These are phyloP conservation scores for Rissa tridactyla DNA, from an alignment of 2,113 vertebrate genomes.

Conservation along the genomic window DNA sequence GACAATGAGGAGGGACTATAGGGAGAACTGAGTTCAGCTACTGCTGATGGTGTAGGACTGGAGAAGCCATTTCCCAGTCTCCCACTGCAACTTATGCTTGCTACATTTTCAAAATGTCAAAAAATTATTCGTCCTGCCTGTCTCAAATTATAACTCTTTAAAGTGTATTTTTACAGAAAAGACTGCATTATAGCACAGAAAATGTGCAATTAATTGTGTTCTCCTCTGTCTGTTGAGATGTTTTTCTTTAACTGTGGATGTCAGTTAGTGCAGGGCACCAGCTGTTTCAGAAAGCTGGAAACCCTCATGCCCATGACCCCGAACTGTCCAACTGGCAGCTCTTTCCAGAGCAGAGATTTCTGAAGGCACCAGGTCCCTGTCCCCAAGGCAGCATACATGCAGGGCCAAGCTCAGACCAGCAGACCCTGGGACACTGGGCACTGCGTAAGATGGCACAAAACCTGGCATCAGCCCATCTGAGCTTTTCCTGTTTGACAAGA, in stretches of 20 bases:
- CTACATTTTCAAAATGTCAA: background rate
- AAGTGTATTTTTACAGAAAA: background rate
- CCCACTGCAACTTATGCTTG: background rate
- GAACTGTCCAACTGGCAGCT: background rate
- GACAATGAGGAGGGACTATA: background rate
- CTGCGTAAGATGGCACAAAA: background rate
- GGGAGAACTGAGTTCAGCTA: background rate
- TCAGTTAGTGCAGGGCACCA: background rate
- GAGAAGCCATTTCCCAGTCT: background rate
- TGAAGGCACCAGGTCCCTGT: background rate
- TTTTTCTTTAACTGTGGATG: background rate
- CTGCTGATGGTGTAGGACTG: background rate
- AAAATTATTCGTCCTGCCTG: background rate
- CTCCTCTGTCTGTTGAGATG: background rate
- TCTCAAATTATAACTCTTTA: background rate
- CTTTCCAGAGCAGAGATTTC: background rate
- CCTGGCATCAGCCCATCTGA: rapidly evolving
- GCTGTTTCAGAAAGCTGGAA: background rate
- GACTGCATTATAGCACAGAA: background rate
- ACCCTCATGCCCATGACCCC: background rate
- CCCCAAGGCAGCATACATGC: background rate
- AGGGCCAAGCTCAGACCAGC: background rate
- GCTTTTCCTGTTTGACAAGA: background rate
- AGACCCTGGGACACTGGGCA: background rate
- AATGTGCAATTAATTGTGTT: background rate